These are phyloP conservation scores for Gobionotothen gibberifrons DNA, from an alignment of 2,797 vertebrate species.

Conservation along the genomic window DNA sequence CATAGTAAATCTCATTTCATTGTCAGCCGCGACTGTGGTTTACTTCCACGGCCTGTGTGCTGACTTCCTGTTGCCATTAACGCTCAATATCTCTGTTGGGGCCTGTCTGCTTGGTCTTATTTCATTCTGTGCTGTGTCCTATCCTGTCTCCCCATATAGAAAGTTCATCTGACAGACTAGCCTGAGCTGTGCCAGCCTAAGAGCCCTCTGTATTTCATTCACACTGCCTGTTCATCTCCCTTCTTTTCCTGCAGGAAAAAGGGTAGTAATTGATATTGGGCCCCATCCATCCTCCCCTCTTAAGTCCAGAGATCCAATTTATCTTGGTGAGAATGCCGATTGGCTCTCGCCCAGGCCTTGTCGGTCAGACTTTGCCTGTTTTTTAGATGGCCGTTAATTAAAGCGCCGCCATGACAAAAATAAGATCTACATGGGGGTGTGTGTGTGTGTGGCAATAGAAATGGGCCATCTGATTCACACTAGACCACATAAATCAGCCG, in stretches of 20 bases:
- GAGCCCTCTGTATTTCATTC: constrained; percentile 83
- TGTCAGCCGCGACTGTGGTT: constrained; percentile 79
- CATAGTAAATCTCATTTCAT: constrained; percentile 84
- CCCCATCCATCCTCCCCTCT: constrained; percentile 85
- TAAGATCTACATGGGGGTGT: constrained; percentile 77
- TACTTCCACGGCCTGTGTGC: constrained; percentile 77
- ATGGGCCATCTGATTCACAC: constrained; percentile 79
- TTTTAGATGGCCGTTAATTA: constrained; percentile 87
- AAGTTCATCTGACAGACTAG: constrained; percentile 80
- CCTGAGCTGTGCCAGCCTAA: constrained; percentile 67
- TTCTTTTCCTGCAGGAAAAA: constrained; percentile 73
- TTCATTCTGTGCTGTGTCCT: constrained; percentile 75
- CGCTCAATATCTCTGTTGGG: constrained; percentile 82
- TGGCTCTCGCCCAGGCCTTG: constrained; percentile 81
- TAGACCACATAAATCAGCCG: constrained; percentile 80
- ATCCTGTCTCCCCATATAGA: constrained; percentile 74
- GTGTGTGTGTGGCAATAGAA: constrained; percentile 75
- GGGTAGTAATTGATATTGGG: constrained; percentile 86
- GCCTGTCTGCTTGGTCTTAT: constrained; percentile 77
- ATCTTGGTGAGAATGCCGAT: constrained; percentile 83
- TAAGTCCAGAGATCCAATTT: constrained; percentile 85
- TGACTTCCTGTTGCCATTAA: constrained; percentile 83
- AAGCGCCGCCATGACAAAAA: constrained; percentile 82
- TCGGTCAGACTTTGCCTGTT: constrained; percentile 84
- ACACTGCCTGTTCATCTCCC: constrained; percentile 74